Percentiles rank a stretch among this genome's conserved stretches.
Conservation (phyloP, 2,888 invertebrate genomes). For the Brachypterus glaber region DNA sequence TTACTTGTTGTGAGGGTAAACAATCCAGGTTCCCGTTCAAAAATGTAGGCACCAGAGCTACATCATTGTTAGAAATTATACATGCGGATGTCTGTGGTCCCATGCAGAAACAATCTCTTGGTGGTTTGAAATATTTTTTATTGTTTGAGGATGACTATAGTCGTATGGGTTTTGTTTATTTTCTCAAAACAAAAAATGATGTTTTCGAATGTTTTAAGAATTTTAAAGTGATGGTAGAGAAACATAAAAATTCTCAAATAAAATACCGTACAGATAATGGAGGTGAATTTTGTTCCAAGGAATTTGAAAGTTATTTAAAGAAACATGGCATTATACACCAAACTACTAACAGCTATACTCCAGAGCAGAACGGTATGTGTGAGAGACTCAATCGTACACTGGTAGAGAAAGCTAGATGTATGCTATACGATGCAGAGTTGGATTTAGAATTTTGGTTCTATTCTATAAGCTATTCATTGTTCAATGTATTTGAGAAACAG, state of each 20-base stretch:
- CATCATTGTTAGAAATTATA: slow-evolving; percentile 11
- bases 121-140: slow-evolving; percentile 24
- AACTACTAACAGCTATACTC: slow-evolving; percentile 10
- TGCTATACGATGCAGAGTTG: slow-evolving; percentile 16
- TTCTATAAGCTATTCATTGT: slow-evolving; percentile 18
- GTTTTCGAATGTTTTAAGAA: slow-evolving; percentile 21
- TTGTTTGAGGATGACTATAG: slow-evolving; percentile 29
- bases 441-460: slow-evolving; percentile 18
- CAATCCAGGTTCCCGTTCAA: slow-evolving; percentile 16
- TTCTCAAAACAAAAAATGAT: slow-evolving; percentile 25
- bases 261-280: slow-evolving; percentile 26
- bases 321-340: slow-evolving; percentile 28
- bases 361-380: slow-evolving; percentile 27
- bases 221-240: slow-evolving; percentile 27
- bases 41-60: slow-evolving; percentile 13
- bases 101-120: slow-evolving; percentile 20
- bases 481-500: slow-evolving; percentile 18
- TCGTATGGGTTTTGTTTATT: slow-evolving; percentile 22
- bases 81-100: slow-evolving; percentile 23
- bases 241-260: slow-evolving; percentile 22
- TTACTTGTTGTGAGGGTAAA: slow-evolving; percentile 6
- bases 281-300: slow-evolving; percentile 1
- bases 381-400: slow-evolving; percentile 23
- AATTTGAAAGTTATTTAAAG: slow-evolving; percentile 19
- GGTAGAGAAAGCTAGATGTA: slow-evolving; percentile 22